Percentiles rank a stretch among this genome's conserved stretches.
Evolutionary conservation across 1,140 invertebrate genomes (phyloP).

Genomic region (Hesperophylax magnus): DNA sequence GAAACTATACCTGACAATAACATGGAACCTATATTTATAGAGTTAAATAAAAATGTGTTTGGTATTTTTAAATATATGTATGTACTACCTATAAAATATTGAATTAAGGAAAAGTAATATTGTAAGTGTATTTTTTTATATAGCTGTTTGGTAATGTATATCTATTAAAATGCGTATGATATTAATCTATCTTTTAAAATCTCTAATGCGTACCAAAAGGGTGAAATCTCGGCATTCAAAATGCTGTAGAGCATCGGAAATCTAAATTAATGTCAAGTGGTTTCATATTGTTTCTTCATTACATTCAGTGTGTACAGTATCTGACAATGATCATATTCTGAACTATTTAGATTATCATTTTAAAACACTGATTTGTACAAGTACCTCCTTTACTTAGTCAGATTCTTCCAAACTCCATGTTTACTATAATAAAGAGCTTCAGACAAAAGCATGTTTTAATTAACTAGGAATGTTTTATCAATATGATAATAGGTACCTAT

Average conservation of each 20-base stretch:
- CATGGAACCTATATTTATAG: slow-evolving; percentile 8
- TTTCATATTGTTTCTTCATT: too few species aligned
- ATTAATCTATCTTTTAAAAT: background rate
- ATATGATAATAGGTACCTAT: background rate
- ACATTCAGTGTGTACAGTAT: too few species aligned
- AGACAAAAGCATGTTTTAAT: background rate
- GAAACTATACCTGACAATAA: slow-evolving; percentile 29
- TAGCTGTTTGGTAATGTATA: slow-evolving; percentile 32
- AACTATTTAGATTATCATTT: background rate
- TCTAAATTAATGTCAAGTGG: background rate
- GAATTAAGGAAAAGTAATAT: slow-evolving; percentile 24
- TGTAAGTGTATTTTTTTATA: slow-evolving; percentile 49
- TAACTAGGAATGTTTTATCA: background rate
- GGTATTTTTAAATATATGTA: slow-evolving; percentile 24
- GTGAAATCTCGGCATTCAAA: background rate
- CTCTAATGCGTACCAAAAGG: background rate
- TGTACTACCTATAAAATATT: slow-evolving; percentile 17
- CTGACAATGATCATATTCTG: background rate
- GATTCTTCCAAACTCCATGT: background rate
- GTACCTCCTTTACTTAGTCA: background rate
- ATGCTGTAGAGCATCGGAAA: background rate
- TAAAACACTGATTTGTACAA: background rate
- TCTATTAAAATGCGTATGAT: background rate
- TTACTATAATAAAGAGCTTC: background rate
- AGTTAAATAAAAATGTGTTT: background rate